Percentiles rank a stretch among this genome's conserved stretches.
These are phyloP conservation scores for Macrostomum lignano DNA, from an alignment of 1,140 invertebrate species.

Conservation along the genomic window DNA sequence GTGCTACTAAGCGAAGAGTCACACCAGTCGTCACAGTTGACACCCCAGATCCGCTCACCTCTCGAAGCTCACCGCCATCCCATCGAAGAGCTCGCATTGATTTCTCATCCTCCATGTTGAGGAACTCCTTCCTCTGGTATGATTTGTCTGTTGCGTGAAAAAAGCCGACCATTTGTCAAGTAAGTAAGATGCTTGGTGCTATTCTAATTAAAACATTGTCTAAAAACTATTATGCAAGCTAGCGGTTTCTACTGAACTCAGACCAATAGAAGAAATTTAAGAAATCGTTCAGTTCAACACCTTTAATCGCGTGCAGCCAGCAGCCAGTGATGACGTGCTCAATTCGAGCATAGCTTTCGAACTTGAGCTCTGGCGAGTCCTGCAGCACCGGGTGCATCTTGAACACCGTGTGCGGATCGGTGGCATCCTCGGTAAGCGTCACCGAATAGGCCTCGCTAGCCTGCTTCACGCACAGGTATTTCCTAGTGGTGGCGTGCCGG, in stretches of 20 bases:
- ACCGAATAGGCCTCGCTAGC: no score
- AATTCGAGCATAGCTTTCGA: conserved; percentile 9
- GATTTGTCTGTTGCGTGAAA: conserved; percentile 18
- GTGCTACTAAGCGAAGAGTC: no score
- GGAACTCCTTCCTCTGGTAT: conserved; percentile 16
- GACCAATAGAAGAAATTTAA: no score
- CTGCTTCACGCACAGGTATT: no score
- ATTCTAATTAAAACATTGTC: no score
- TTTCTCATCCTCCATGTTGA: conserved; percentile 15
- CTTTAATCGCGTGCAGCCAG: conserved; percentile 9
- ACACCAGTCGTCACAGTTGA: no score
- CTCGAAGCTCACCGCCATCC: conserved; percentile 20
- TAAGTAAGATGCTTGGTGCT: no score
- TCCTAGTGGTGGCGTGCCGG: conserved; percentile 8
- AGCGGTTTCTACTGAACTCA: no score
- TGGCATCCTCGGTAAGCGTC: no score
- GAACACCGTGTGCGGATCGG: conserved; percentile 9
- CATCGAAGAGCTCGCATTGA: conserved; percentile 22
- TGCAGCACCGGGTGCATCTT: conserved; percentile 9
- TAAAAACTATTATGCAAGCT: no score
- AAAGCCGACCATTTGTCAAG: no score
- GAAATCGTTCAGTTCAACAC: conserved; percentile 2
- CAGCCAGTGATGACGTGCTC: conserved; percentile 8
- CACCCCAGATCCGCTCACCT: no score
- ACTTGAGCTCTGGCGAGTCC: conserved; percentile 8